Evolutionary conservation across 2,797 vertebrate species (phyloP), one percentile per base, ranked within the genome.

Genomic region (Staurois parvus): DNA sequence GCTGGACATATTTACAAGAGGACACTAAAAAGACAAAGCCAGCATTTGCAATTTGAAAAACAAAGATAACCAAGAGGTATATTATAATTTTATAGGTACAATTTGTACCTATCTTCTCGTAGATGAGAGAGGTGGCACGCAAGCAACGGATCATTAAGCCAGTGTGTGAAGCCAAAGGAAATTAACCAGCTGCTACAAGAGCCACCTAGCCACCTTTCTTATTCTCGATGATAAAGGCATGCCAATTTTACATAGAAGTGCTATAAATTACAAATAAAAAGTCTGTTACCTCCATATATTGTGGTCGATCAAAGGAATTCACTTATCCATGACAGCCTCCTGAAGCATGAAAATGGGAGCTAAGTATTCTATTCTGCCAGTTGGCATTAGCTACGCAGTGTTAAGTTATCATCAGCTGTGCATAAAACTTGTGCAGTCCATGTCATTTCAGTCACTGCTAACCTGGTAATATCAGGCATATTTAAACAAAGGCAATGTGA

Each of bases 131-230:
- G 95, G 95, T 94, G 94, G 95, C 92, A 92, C 95, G 92, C 48
- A 86, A 94, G 94, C 93, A 94, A 94, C 89, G 93, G 94, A 93
- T 95, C 95, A 95, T 95, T 95, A 95, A 95, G 94, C 94, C 92
- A 91, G 93, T 94, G 94, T 95, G 94, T 93, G 94, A 93, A 94
- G 92, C 94, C 93, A 94, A 94, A 87, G 94, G 94, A 95, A 94
- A 95, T 95, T 93, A 95, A 93, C 92, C 94, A 95, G 94, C 94
- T 95, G 94, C 94, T 94, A 92, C 92, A 92, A 92, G 94, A 94
- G 93, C 93, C 93, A 93, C 93, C 94, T 95, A 94, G 93, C 93
- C 93, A 93, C 93, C 94, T 95, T 93, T 83, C 85, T 87, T 87
- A 83, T 87, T 79, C 75, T 45, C 45, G 42, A 87, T 87, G 81